Conservation (phyloP, 2,797 vertebrate genomes). For the Gymnopithys bicolor region DNA sequence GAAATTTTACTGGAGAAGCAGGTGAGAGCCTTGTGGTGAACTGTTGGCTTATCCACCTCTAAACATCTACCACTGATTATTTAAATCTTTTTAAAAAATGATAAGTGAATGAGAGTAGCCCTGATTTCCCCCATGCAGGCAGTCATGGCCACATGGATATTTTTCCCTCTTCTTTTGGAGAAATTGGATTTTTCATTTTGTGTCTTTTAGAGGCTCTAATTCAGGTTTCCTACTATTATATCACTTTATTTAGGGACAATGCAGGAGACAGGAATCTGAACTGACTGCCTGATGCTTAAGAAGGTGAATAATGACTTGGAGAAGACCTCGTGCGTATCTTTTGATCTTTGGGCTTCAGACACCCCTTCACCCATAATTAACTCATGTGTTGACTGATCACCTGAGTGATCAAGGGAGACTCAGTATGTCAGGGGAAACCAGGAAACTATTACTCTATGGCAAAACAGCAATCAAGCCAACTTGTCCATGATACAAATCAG, state of each 20-base stretch:
- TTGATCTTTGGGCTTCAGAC: slow-evolving; percentile 55
- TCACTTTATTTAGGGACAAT: not conserved
- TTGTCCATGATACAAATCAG: slow-evolving; percentile 56
- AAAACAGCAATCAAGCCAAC: slow-evolving; percentile 54
- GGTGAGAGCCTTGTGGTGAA: not conserved
- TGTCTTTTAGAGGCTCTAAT: not conserved
- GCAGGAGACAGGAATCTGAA: not conserved
- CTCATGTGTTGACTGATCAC: slow-evolving; percentile 64
- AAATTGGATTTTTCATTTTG: not conserved
- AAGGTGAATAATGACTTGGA: slow-evolving; percentile 57
- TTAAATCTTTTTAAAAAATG: not conserved
- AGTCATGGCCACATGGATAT: fast-evolving
- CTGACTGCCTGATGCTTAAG: slow-evolving; percentile 31
- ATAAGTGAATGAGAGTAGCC: not conserved
- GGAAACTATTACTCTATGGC: slow-evolving; percentile 48
- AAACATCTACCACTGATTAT: not conserved
- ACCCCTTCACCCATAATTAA: slow-evolving; percentile 63
- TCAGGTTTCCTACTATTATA: not conserved
- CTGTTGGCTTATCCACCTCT: not conserved
- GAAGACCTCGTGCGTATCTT: slow-evolving; percentile 29
- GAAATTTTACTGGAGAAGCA: not conserved
- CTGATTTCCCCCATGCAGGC: not conserved
- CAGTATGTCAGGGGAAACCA: slow-evolving; percentile 47
- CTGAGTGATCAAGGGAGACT: slow-evolving; percentile 48
- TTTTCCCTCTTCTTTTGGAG: not conserved